A percentile compares a stretch with the other conserved stretches of the same genome.
Conservation (phyloP, 1,140 invertebrate genomes). For the Monochamus saltuarius region DNA sequence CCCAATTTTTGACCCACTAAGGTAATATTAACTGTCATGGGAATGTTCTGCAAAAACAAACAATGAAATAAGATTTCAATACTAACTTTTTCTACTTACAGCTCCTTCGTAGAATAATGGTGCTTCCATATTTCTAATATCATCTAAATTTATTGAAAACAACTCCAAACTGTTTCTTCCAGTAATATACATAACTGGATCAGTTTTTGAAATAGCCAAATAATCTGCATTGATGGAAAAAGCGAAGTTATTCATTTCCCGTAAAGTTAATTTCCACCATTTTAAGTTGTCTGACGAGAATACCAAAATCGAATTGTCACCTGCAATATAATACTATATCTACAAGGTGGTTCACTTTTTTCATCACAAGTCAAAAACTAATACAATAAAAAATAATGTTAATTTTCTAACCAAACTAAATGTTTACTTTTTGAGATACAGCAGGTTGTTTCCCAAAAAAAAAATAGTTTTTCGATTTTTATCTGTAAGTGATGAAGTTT, state of each 20-base stretch:
- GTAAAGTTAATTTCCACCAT: background rate
- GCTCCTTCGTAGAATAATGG: background rate
- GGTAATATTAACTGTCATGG: conserved; percentile 24
- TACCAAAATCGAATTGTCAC: no score
- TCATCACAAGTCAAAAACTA: no score
- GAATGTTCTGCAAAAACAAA: conserved; percentile 9
- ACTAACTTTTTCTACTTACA: no score
- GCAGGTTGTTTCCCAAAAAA: no score
- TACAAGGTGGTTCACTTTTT: no score
- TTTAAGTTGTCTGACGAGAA: background rate
- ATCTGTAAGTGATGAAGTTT: no score
- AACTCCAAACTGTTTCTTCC: background rate
- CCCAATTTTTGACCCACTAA: conserved; percentile 47
- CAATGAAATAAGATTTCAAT: no score
- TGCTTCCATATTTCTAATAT: background rate
- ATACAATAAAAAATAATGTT: no score
- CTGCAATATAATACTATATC: no score
- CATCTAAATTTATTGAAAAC: background rate
- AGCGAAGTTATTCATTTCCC: background rate
- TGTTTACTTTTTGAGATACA: no score
- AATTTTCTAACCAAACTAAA: no score
- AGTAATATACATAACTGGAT: conserved; percentile 3
- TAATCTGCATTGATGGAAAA: background rate
- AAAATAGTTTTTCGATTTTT: no score
- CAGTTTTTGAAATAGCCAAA: conserved; percentile 11